These are phyloP conservation scores for Phasianus colchicus DNA, from an alignment of 2,113 vertebrate genomes.

Conservation along the genomic window DNA sequence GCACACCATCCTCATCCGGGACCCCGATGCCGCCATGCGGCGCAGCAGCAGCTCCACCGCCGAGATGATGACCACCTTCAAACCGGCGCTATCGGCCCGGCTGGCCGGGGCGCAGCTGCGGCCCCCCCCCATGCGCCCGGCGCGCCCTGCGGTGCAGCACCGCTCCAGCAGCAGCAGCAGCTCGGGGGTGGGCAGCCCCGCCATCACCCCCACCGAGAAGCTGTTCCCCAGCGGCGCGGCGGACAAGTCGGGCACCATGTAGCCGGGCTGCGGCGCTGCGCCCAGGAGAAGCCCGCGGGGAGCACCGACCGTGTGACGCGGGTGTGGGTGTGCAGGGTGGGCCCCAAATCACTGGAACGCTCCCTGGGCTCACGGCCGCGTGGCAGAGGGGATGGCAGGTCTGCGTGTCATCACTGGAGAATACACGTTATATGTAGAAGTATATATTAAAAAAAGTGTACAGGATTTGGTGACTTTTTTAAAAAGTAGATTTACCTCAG, in stretches of 20 bases:
- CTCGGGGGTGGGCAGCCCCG: constrained; percentile 93
- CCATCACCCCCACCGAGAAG: constrained; percentile 95
- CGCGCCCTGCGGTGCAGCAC: constrained; percentile 87
- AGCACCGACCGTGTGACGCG: too few species aligned
- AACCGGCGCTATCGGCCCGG: constrained; percentile 90
- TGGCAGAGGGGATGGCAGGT: not conserved
- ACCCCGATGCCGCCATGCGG: constrained; percentile 94
- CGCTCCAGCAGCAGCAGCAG: constrained; percentile 97
- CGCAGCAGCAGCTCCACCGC: constrained; percentile 94
- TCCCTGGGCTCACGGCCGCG: not conserved
- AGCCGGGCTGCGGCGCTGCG: not conserved
- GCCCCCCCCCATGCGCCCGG: constrained; percentile 87
- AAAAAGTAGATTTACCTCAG: constrained; percentile 89
- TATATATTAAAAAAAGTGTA: constrained; percentile 67
- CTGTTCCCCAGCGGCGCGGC: constrained; percentile 87
- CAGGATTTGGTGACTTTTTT: constrained; percentile 71
- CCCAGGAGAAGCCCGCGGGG: too few species aligned
- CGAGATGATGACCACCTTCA: constrained; percentile 98
- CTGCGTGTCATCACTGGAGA: constrained; percentile 61
- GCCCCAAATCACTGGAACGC: too few species aligned
- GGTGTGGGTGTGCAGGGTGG: too few species aligned
- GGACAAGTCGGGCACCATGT: constrained; percentile 95
- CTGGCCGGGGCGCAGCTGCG: constrained; percentile 92
- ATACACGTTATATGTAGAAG: constrained; percentile 58
- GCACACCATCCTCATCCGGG: constrained; percentile 97